A percentile compares a stretch with the other conserved stretches of the same genome.
Conservation (phyloP, 2,797 vertebrate genomes). For the Tapirus indicus region DNA sequence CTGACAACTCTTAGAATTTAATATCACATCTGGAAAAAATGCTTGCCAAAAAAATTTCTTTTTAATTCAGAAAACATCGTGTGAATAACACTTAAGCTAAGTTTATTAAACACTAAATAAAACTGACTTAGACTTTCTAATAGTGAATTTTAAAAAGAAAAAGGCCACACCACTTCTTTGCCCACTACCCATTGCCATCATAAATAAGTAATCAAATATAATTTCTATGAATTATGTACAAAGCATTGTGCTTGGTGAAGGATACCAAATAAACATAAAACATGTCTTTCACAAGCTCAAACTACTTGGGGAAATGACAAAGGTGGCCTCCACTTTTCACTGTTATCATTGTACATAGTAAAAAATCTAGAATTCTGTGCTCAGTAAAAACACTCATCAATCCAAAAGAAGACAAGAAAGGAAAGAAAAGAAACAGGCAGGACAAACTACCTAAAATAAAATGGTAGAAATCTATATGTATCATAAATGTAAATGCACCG, state of each 20-base stretch:
- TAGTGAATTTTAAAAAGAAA: not conserved
- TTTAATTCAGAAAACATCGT: not conserved
- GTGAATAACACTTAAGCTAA: not conserved
- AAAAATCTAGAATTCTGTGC: not conserved
- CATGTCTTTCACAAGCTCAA: not conserved
- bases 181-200: not conserved
- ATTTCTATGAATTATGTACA: not conserved
- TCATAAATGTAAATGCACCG: not conserved
- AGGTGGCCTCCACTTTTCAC: not conserved
- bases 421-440: not conserved
- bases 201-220: not conserved
- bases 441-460: not conserved
- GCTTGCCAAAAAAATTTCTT: not conserved
- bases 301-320: not conserved
- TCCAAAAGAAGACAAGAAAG: not conserved
- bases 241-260: not conserved
- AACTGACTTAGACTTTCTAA: constrained; percentile 17
- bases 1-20: not conserved
- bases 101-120: not conserved
- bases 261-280: not conserved
- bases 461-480: not conserved
- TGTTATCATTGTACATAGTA: too few species aligned
- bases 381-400: not conserved
- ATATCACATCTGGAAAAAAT: not conserved
- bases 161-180: not conserved